Base-by-base conservation (phyloP, 2,888 invertebrate species). In the Drosophila differens region DNA sequence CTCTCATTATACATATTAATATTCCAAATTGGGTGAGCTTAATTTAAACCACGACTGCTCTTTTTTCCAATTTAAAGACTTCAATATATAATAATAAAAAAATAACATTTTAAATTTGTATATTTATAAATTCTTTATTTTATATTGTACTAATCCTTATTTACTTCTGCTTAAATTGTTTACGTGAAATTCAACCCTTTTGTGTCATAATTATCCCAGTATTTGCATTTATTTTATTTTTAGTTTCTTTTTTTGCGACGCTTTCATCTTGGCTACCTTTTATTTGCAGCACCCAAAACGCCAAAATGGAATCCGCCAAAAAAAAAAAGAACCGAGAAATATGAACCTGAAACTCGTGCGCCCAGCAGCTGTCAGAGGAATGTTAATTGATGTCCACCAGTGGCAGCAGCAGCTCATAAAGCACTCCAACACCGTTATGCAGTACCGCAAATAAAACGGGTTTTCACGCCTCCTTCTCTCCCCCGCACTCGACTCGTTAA, bases 301-400 rank as follows among this genome's bases (percentile, higher is more conserved):
- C 12, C 5, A 33, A 53, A 79, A 49, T 52, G 49, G 30, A 66
- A 28, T 39, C 47, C 14, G 22, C n/a, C 41, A 53, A 78, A 74
- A 55, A 58, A 55, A 53, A 39, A 14, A 47, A 14, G 3, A 47
- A 4, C 22, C 16, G 2, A 22, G 22, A 39, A 49, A 49, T 41
- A 33, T 16, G 37, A 39, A 35, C 57, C 32, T 9, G 72, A 64
- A 33, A 44, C 54, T 54, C 52, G 19, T n/a, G 59, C 60, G 33
- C 32, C 68, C 78, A 69, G 69, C 82, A 61, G 75, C 89, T 85
- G 86, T 80, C 89, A 53, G 61, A 44, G 63, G 28, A 54, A 72
- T 81, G 76, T 64, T 76, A 89, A 83, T 89, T 81, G 82, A 72
- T 81, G 72, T 79, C 70, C 65, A 66, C 70, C 60, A 83, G 74